Evolutionary conservation across 2,113 vertebrate genomes (phyloP), one percentile per base, ranked within the genome.

Genomic region (Oryzias curvinotus): DNA sequence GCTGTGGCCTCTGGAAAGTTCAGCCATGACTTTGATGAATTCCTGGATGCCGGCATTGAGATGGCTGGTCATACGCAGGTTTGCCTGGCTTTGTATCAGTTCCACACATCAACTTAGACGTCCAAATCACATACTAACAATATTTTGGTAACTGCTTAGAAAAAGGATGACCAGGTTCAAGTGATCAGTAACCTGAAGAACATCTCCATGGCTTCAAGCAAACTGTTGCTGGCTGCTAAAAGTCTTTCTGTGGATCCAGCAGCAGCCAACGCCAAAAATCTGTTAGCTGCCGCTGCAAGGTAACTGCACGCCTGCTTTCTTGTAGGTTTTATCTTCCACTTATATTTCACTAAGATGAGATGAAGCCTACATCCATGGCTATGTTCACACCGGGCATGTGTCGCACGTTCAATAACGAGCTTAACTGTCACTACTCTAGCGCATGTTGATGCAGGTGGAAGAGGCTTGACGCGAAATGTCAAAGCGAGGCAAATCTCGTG

Each of bases 171-270:
- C 89, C 97, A 99, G 92, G 94, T 99, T 62, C 97, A 99, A 83
- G 96, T 98, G 65, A 96, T 99, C 73, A 95, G 97, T n/a, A 99
- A 98, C 90, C 91, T 99, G 77, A 99, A 99, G 90, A 99, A 96
- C 73, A 99, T 99, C 87, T 99, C 97, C 4, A 98, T 99, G 97
- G 96, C 97, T 17, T 99, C 97, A 42, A 98, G 96, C 89, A 99
- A 99, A 78, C 89, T 99, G 65, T 82, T 99, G 67, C 87, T 99
- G 68, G 97, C 97, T 26, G 97, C 97, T 67, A 99, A 99, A 79
- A 98, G 96, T 66, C 92, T 98, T 7, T 98, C 97, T 50, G 96
- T 99, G 15, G 97, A 99, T 73, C 96, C 97, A 0, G 96, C 94
- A 28, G 97, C 97, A 10, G 97, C 96, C 56, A 99, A 98, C 1